Evolutionary conservation across 2,797 vertebrate genomes (phyloP), one percentile per base, ranked within the genome.

Genomic region (Myotis vivesi): DNA sequence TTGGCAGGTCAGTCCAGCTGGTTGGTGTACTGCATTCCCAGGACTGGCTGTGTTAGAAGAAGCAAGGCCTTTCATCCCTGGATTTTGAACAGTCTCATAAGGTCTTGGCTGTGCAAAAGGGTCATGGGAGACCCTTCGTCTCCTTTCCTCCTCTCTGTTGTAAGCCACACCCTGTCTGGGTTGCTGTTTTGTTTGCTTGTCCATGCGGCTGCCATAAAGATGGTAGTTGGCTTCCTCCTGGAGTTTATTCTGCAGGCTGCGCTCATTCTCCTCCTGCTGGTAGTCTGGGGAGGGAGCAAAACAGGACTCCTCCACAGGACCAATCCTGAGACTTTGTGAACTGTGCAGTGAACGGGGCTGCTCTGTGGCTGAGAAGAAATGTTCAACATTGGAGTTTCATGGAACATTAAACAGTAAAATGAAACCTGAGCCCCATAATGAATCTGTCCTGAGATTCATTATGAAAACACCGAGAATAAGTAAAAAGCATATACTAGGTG

Each of bases 141-240:
- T 97, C 90, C 95, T 98, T 73, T 98, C 98, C 55, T 98, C 97
- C 46, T 98, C 98, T 38, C 30, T 87, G 6, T 44, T 90, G n/a
- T 95, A 95, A 62, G 94, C 71, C 76, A 75, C 46, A 7, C n/a
- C 95, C 28, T 46, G 75, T 0, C 0, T 3, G 49, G 25, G 46
- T n/a, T 30, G 41, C 23, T 12, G 33, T 91, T 80, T 95, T 20
- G 68, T 89, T 49, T 55, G 82, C 77, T 97, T 98, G 92, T 98
- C 98, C 87, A 98, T 96, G 25, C 97, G 81, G 94, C 76, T 99
- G 38, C 99, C 99, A 0, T 71, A 76, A 0, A 93, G 96, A 69
- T 99, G 99, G 96, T 99, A 99, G 96, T 98, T 97, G 57, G 98
- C 97, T 97, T 99, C 99, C 10, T 97, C 97, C n/a, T 98, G 94